phyloP scores from a whole-genome alignment of 2,888 invertebrate species.

The Orthonevra nobilis region DNA sequence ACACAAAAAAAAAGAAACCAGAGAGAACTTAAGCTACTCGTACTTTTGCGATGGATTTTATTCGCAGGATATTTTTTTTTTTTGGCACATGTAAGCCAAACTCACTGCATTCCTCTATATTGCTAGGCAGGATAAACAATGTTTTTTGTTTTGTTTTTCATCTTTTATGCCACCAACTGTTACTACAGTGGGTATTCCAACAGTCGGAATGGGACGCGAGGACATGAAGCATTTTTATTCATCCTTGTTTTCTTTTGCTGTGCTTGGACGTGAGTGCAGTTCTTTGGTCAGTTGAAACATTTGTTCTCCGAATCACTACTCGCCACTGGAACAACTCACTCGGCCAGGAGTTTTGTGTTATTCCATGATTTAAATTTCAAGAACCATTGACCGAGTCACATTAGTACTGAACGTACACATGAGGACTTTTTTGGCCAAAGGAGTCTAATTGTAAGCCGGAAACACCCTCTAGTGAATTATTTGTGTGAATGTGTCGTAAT shows the following conservation, averaged over 20 bases:
- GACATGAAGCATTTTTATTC: conserved; percentile 20
- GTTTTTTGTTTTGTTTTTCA: conserved; percentile 14
- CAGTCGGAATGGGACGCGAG: background rate
- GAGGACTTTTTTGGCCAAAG: too few species aligned
- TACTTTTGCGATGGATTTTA: conserved; percentile 55
- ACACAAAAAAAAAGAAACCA: conserved; percentile 10
- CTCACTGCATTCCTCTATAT: conserved; percentile 30
- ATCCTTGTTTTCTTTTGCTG: conserved; percentile 25
- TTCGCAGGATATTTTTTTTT: conserved; percentile 34
- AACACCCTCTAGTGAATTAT: conserved; percentile 15
- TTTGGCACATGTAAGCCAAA: conserved; percentile 40
- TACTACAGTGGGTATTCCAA: conserved; percentile 6
- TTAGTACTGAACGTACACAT: too few species aligned
- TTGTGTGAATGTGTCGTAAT: conserved; percentile 7
- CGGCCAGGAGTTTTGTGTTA: conserved; percentile 4
- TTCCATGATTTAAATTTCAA: conserved; percentile 56
- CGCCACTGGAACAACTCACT: conserved; percentile 9
- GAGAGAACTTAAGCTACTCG: conserved; percentile 14
- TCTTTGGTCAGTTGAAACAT: conserved; percentile 49
- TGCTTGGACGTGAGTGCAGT: conserved; percentile 9
- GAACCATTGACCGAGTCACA: conserved; percentile 44
- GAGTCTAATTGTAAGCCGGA: too few species aligned
- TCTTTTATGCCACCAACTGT: conserved; percentile 1
- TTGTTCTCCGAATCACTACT: conserved; percentile 32
- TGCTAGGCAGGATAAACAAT: conserved; percentile 47